phyloP scores from a whole-genome alignment of 2,888 invertebrate genomes.

The Cheiracanthium punctorium region DNA sequence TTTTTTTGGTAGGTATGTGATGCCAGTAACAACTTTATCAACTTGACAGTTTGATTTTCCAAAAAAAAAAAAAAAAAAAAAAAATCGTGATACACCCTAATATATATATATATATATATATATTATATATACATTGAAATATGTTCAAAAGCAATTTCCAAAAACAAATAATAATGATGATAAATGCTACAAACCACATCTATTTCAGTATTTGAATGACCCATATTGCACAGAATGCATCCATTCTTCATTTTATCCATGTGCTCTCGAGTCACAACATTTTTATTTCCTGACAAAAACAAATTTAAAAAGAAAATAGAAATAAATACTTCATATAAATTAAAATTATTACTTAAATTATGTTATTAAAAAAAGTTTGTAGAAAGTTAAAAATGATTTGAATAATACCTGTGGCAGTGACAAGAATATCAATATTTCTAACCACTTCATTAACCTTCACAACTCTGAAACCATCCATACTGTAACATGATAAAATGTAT shows the following conservation, averaged over 20 bases:
- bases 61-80: too few relatives aligned
- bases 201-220: conserved; percentile 96
- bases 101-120: too few relatives aligned
- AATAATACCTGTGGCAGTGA: conserved; percentile 89
- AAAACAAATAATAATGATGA: too few relatives aligned
- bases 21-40: too few relatives aligned
- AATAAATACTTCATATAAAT: background rate
- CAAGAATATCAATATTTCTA: conserved; percentile 93
- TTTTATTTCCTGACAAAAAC: conserved; percentile 84
- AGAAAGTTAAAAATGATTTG: too few relatives aligned
- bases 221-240: conserved; percentile 97
- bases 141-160: too few relatives aligned
- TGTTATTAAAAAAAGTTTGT: background rate
- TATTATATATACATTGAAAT: too few relatives aligned
- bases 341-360: background rate
- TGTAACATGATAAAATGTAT: too few relatives aligned
- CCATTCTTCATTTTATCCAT: conserved; percentile 98
- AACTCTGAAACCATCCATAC: conserved; percentile 97
- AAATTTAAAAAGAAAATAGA: too few relatives aligned
- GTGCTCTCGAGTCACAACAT: conserved; percentile 94
- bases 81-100: too few relatives aligned
- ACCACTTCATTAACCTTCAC: conserved; percentile 95
- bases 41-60: too few relatives aligned
- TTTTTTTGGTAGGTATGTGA: too few relatives aligned
- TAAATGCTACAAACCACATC: conserved; percentile 83